Conservation (phyloP, 92 coral and sea anemone species). For the Zoanthus sociatus region DNA sequence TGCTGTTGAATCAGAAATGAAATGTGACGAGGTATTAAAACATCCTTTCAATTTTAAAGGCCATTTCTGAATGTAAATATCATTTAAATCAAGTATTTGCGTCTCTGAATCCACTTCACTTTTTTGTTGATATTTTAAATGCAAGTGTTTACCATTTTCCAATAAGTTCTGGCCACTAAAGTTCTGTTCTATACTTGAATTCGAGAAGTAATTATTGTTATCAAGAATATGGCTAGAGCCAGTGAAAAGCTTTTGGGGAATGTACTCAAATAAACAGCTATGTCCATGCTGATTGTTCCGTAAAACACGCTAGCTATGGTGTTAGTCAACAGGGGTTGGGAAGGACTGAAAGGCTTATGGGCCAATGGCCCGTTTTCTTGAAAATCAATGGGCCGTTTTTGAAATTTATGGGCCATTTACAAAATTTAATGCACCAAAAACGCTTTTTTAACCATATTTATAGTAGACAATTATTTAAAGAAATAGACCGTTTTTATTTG, state of each 20-base stretch:
- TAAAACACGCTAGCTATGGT: too few species aligned
- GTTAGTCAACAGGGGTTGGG: too few species aligned
- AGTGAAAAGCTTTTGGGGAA: slow-evolving; percentile 69
- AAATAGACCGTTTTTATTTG: too few species aligned
- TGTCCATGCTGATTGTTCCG: too few species aligned
- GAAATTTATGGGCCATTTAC: too few species aligned
- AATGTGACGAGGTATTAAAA: neutral
- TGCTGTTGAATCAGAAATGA: neutral
- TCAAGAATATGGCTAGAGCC: slow-evolving; percentile 73
- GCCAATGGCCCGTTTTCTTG: too few species aligned
- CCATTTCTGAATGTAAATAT: slow-evolving; percentile 70
- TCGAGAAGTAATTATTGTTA: slow-evolving; percentile 24
- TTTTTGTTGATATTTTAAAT: neutral
- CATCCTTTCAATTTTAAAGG: neutral
- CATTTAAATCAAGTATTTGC: slow-evolving; percentile 66
- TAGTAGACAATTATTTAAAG: too few species aligned
- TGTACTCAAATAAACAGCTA: too few species aligned
- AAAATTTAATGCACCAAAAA: too few species aligned
- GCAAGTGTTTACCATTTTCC: neutral
- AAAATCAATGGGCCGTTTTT: too few species aligned
- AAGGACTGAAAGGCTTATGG: too few species aligned
- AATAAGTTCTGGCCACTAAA: neutral
- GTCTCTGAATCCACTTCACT: slow-evolving; percentile 24
- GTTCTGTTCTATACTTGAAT: neutral
- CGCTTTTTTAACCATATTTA: too few species aligned